phyloP scores from a whole-genome alignment of 2,797 vertebrate genomes.

The Rhodeus uyekii region DNA sequence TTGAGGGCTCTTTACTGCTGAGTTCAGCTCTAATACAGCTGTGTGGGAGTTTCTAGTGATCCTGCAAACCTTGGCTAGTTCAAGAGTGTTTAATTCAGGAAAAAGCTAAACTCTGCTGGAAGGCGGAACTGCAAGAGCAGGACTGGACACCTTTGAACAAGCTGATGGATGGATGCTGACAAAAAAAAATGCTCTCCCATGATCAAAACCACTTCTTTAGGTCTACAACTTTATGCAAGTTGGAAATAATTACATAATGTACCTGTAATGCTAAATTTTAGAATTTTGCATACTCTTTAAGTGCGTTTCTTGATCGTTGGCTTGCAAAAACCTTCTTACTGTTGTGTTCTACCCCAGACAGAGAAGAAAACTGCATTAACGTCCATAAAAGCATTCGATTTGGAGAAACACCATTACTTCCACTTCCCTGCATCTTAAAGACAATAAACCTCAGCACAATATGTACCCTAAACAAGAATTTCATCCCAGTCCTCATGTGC shows the following conservation, averaged over 20 bases:
- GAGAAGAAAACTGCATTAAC: conserved; percentile 4
- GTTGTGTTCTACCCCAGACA: not conserved
- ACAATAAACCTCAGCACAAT: conserved; percentile 63
- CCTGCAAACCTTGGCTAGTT: not conserved
- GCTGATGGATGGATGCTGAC: not conserved
- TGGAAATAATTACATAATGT: not conserved
- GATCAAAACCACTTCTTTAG: not conserved
- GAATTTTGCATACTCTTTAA: not conserved
- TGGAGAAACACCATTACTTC: conserved; percentile 66
- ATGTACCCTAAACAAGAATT: conserved; percentile 47
- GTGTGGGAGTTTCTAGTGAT: not conserved
- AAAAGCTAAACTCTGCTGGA: not conserved
- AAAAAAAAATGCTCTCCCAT: not conserved
- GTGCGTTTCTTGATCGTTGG: not conserved
- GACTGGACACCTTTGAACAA: not conserved
- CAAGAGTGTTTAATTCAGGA: not conserved
- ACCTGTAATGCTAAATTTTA: not conserved
- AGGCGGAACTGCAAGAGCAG: not conserved
- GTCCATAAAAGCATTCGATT: conserved; percentile 57
- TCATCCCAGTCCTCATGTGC: conserved; percentile 33
- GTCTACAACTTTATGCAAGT: not conserved
- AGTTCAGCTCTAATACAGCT: not conserved
- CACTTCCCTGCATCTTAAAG: conserved; percentile 67
- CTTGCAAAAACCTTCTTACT: not conserved
- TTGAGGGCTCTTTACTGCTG: not conserved